Evolutionary conservation across 1,140 invertebrate genomes (phyloP), one percentile per base, ranked within the genome.

Genomic region (Platyura marginata): DNA sequence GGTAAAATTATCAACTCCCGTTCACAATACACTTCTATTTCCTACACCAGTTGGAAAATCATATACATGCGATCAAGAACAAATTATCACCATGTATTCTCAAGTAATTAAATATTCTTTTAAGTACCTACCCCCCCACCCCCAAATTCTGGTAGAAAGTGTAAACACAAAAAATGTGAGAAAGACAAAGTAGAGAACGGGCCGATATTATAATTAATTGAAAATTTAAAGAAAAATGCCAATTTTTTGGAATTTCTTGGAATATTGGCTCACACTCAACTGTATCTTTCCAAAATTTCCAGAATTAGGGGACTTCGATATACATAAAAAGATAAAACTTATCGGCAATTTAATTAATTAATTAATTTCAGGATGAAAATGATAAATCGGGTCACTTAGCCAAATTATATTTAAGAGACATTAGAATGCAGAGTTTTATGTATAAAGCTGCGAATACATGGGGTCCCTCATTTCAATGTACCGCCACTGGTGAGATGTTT

Each of bases 41-140:
- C 77, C 80, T 2, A 90, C 86, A 0, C 84, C 83, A 0, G 80
- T 89, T 13, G 83, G 85, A 4, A 81, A 85, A 52, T 85, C 84
- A 0, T 90, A 77, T 52, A 64, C 71, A 11, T 91, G 86, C 50
- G 62, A 70, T 38, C 68, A 75, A 20, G 81, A 86, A 57, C 52
- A 59, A 46, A 50, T 47, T 19, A 55, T 61, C 19, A 44, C 56
- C 11, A 47, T 61, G 46, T 60, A 57, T 44, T 65, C 45, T 49
- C 66, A 21, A 38, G 51, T 44, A 55, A 9, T 13, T 21, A 11
- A 15, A 10, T 38, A 20, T 19, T 29, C 25, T 29, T 29, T 29
- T 29, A n/a, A n/a, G n/a, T n/a, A n/a, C n/a, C n/a, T n/a, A n/a
- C n/a, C n/a, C n/a, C n/a, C n/a, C n/a, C n/a, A n/a, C n/a, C n/a